These are phyloP conservation scores for Sphenopsis melanotis DNA, from an alignment of 2,797 vertebrate species.

Conservation along the genomic window DNA sequence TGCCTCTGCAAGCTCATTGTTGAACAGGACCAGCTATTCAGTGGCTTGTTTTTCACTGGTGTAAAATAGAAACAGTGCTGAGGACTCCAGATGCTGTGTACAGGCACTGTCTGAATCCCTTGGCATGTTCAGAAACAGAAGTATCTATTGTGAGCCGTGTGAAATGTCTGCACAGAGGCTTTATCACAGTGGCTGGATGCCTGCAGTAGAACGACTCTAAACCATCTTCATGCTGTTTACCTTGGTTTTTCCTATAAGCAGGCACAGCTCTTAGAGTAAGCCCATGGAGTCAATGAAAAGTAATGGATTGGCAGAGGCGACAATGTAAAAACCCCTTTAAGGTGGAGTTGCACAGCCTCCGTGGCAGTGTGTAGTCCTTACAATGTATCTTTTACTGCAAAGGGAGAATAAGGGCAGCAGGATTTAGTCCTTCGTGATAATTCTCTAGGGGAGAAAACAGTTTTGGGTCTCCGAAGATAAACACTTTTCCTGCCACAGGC, in stretches of 20 bases:
- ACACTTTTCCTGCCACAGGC: not conserved
- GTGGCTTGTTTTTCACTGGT: not conserved
- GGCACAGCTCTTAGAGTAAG: not conserved
- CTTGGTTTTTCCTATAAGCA: not conserved
- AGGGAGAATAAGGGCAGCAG: not conserved
- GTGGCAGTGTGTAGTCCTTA: rapidly evolving
- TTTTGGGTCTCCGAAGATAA: not conserved
- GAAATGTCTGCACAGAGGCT: not conserved
- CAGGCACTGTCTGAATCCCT: not conserved
- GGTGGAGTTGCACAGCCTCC: not conserved
- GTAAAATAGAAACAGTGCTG: not conserved
- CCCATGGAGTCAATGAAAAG: not conserved
- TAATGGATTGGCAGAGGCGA: not conserved
- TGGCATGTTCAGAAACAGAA: not conserved
- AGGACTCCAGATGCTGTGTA: not conserved
- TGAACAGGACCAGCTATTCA: not conserved
- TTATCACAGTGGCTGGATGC: not conserved
- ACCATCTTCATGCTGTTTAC: not conserved
- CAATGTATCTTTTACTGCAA: not conserved
- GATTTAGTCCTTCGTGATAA: not conserved
- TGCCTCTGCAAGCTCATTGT: not conserved
- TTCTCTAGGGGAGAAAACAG: rapidly evolving
- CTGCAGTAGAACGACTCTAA: not conserved
- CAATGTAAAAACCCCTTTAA: not conserved
- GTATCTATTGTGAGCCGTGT: not conserved